These are phyloP conservation scores for Lophius piscatorius DNA, from an alignment of 2,113 vertebrate genomes.

Conservation along the genomic window DNA sequence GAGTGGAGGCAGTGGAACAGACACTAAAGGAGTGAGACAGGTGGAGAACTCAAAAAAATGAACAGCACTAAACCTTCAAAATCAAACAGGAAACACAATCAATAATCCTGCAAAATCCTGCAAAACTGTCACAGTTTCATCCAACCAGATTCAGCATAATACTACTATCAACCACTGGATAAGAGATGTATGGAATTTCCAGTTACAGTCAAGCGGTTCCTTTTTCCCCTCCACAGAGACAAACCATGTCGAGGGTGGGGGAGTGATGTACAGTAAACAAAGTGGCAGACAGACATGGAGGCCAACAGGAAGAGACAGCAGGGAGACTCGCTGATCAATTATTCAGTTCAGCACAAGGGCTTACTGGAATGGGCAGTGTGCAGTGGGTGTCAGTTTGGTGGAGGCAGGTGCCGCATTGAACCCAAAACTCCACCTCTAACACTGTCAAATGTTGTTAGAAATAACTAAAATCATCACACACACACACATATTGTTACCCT, in stretches of 20 bases:
- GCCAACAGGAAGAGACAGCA: constrained; percentile 39
- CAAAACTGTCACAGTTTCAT: no score
- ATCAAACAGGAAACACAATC: no score
- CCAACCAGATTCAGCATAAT: no score
- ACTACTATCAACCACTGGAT: no score
- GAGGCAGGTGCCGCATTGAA: neutral
- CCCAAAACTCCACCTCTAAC: neutral
- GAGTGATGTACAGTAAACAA: constrained; percentile 4
- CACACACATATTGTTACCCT: no score
- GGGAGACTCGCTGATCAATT: constrained; percentile 56
- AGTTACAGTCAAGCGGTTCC: no score
- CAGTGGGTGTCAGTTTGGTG: constrained; percentile 6
- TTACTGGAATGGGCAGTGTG: constrained; percentile 43
- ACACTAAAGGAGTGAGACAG: no score
- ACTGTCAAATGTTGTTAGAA: neutral
- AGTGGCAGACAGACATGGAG: constrained; percentile 32
- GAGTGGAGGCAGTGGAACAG: no score
- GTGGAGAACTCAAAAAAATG: no score
- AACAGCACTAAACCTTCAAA: no score
- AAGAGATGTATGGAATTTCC: no score
- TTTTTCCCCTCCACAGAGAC: neutral
- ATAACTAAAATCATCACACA: neutral
- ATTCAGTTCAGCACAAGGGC: constrained; percentile 42
- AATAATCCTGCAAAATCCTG: no score
- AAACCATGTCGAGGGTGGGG: neutral